Base-by-base conservation (phyloP, 1,140 invertebrate species). In the Caenorhabditis tropicalis region DNA sequence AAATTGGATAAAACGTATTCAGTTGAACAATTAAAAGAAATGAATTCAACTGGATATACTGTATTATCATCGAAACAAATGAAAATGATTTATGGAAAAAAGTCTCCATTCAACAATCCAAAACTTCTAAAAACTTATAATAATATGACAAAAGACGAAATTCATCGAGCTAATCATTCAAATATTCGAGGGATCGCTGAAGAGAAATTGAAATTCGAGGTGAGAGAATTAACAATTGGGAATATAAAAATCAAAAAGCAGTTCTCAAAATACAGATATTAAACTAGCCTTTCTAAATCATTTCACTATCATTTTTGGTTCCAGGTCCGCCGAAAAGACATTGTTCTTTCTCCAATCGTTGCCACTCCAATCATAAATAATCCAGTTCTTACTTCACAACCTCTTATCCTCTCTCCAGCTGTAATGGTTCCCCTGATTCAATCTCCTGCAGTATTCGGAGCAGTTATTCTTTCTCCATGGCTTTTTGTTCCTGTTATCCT, bases 401-500 rank as follows among this genome's bases (percentile, higher is more conserved):
- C 86, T 15, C 43, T 88, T 2, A 84, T 87, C 39, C 48, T 87
- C 39, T 85, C 82, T 53, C 87, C 85, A 36, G 31, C 86, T 9
- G n/a, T 87, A 19, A 43, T 88, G 15, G 16, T 46, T 10, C 86
- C 86, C 6, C 31, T 87, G 15, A 84, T 88, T 48, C 79, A 86
- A 21, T 82, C 81, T 39, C 87, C 87, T 15, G 86, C 87, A 10
- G 51, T 88, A 12, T 86, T 88, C 27, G 87, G 87, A 9, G 27
- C 81, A 21, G 81, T 81, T 49, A 88, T 88, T n/a, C 81, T 88
- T 10, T 36, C 79, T 15, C 87, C 87, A 5, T 88, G 82, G 85
- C 58, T 48, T 81, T 88, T 87, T 43, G 60, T 80, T 24, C 86
- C 86, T n/a, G 46, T 87, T 6, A 90, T 90, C 81, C 53, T 90